Evolutionary conservation across 2,888 invertebrate species (phyloP).

Genomic region (Pollenia angustigena): DNA sequence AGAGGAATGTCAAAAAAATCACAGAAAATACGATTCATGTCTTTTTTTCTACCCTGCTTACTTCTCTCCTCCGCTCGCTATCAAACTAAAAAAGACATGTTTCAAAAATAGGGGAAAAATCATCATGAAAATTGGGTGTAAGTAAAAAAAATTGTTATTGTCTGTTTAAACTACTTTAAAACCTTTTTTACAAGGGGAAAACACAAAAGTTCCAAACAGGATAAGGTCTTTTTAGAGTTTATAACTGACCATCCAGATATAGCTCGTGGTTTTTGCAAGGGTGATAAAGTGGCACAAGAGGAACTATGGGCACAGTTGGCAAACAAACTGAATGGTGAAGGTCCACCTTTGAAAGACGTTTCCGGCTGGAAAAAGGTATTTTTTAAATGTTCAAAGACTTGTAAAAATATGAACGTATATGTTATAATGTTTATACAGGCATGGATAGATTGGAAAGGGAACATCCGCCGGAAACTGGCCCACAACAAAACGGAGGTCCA

Average conservation of each 20-base stretch:
- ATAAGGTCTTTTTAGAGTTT: neutral
- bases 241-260: neutral
- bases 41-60: too few relatives aligned
- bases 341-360: constrained; percentile 1
- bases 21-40: too few relatives aligned
- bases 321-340: neutral
- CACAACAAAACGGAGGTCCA: too few relatives aligned
- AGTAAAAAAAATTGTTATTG: too few relatives aligned
- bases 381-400: neutral
- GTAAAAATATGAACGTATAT: neutral
- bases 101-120: too few relatives aligned
- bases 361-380: constrained; percentile 24
- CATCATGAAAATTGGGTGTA: too few relatives aligned
- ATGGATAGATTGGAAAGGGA: constrained; percentile 9
- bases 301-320: neutral
- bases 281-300: neutral
- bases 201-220: neutral
- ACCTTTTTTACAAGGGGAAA: neutral
- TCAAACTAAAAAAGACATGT: too few relatives aligned
- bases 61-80: too few relatives aligned
- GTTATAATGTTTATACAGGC: neutral
- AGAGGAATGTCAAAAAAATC: too few relatives aligned
- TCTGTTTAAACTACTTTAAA: too few relatives aligned
- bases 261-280: constrained; percentile 13
- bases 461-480: neutral